These are phyloP conservation scores for Myotis lucifugus DNA, from an alignment of 2,113 vertebrate genomes.

Conservation along the genomic window DNA sequence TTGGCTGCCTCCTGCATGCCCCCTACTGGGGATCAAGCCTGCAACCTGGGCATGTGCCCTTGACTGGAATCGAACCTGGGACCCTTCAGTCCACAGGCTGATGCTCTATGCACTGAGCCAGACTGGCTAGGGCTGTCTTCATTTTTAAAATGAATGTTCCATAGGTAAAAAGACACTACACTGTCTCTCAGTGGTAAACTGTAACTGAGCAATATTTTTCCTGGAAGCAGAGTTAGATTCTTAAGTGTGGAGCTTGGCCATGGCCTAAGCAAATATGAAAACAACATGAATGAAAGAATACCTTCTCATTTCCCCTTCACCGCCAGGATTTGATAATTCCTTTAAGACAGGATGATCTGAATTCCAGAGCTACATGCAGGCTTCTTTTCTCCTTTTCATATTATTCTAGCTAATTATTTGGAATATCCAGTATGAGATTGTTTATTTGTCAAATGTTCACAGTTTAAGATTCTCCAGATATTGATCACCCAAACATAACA, in stretches of 20 bases:
- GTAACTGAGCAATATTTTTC: background rate
- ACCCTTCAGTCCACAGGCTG: too few relatives aligned
- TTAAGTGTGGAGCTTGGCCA: background rate
- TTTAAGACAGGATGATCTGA: background rate
- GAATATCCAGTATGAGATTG: background rate
- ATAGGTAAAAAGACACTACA: background rate
- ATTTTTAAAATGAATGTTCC: background rate
- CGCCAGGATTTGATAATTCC: background rate
- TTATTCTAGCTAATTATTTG: slow-evolving; percentile 13
- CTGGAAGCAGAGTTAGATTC: background rate
- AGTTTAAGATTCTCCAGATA: background rate
- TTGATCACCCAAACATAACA: background rate
- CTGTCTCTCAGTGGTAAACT: background rate
- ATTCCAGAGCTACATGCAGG: background rate
- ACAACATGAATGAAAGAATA: background rate
- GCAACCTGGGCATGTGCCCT: too few relatives aligned
- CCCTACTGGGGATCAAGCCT: too few relatives aligned
- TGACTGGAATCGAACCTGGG: too few relatives aligned
- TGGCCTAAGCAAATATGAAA: background rate
- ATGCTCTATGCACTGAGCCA: too few relatives aligned
- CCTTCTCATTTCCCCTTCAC: background rate
- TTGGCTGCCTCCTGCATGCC: too few relatives aligned
- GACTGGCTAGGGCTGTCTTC: too few relatives aligned
- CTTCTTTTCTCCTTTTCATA: background rate
- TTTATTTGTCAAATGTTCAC: background rate